A percentile compares a stretch with the other conserved stretches of the same genome.
These are phyloP conservation scores for Phalacrocorax pelagicus DNA, from an alignment of 2,113 vertebrate species.

Conservation along the genomic window DNA sequence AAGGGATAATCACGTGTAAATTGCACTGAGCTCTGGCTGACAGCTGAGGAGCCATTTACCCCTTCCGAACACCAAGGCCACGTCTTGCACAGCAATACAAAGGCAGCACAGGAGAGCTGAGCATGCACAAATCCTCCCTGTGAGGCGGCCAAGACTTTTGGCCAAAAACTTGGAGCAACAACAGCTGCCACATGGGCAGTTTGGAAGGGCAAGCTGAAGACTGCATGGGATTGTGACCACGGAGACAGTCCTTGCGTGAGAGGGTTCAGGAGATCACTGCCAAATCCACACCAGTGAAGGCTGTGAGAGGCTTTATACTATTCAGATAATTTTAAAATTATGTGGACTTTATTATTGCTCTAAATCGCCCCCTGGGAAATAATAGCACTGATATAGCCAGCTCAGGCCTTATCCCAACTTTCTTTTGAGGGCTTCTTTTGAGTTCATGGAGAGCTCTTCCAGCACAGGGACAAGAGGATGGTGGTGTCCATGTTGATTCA, in stretches of 20 bases:
- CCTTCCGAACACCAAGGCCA: background rate
- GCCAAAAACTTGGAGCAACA: background rate
- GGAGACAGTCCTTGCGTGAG: background rate
- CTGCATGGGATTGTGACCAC: background rate
- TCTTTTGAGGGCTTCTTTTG: background rate
- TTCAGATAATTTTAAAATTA: background rate
- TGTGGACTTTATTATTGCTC: background rate
- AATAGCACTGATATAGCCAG: fast-evolving
- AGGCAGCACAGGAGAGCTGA: background rate
- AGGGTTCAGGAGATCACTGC: background rate
- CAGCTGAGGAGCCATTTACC: background rate
- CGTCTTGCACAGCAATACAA: fast-evolving
- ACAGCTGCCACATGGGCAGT: background rate
- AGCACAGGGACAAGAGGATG: background rate
- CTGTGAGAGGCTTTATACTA: background rate
- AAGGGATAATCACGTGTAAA: background rate
- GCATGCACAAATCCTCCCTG: fast-evolving
- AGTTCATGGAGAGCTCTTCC: background rate
- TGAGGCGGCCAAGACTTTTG: background rate
- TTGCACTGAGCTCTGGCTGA: background rate
- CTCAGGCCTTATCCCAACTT: background rate
- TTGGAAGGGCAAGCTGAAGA: background rate
- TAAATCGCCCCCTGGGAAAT: background rate
- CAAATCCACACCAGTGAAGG: background rate
- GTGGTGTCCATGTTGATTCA: background rate